Conservation (phyloP, 2,113 vertebrate species). For the Coracopsis vasa region DNA sequence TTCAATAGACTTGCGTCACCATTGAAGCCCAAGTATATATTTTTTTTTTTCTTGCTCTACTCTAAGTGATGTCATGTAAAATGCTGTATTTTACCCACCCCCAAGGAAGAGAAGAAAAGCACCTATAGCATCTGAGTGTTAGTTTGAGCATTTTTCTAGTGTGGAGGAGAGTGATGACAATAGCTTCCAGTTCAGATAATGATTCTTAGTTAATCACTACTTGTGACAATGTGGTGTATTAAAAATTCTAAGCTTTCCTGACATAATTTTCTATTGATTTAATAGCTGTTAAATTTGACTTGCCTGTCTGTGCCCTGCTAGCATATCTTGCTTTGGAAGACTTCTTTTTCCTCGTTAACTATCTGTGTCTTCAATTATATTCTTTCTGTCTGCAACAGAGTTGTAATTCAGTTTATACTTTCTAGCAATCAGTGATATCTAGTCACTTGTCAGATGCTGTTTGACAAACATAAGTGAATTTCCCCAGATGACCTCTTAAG, state of each 20-base stretch:
- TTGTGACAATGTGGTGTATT: neutral
- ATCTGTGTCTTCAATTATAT: neutral
- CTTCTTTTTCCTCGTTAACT: neutral
- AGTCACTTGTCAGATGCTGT: neutral
- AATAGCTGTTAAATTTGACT: slow-evolving; percentile 29
- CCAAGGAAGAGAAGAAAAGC: slow-evolving; percentile 19
- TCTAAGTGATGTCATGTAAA: slow-evolving; percentile 68
- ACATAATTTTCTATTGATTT: slow-evolving; percentile 1
- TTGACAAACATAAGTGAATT: neutral
- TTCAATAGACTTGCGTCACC: slow-evolving; percentile 65
- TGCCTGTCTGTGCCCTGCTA: neutral
- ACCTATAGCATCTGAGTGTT: slow-evolving; percentile 22
- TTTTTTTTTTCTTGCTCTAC: neutral
- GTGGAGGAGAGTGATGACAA: neutral
- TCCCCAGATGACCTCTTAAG: neutral
- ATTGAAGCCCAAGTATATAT: neutral
- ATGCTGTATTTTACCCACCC: slow-evolving; percentile 40
- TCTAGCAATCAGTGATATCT: neutral
- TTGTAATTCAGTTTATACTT: neutral
- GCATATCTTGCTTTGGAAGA: neutral
- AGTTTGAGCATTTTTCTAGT: slow-evolving; percentile 66
- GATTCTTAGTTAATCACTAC: neutral
- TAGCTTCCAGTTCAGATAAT: slow-evolving; percentile 32
- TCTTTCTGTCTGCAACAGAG: neutral
- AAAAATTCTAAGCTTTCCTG: slow-evolving; percentile 20